Percentiles rank a stretch among this genome's conserved stretches.
phyloP scores from a whole-genome alignment of 2,888 invertebrate species.

The Stenurella melanura region DNA sequence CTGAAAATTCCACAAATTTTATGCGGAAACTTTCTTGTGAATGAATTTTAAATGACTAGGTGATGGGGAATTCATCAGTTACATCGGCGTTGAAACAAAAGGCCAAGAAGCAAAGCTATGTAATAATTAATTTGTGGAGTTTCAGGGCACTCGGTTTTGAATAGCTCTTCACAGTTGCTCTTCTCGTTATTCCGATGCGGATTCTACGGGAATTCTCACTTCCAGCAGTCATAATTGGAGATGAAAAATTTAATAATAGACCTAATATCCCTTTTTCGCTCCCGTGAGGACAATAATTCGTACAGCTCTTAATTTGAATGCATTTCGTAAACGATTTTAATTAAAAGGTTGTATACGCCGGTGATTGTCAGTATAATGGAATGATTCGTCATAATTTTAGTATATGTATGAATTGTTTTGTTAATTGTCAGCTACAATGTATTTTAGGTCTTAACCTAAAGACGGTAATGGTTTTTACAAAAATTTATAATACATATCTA shows the following conservation, averaged over 20 bases:
- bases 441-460: no score
- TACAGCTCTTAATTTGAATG: background rate
- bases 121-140: conserved; percentile 15
- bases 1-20: background rate
- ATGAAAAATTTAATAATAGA: conserved; percentile 15
- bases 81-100: background rate
- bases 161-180: background rate
- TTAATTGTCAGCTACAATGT: no score
- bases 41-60: background rate
- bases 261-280: background rate
- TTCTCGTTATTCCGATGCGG: conserved; percentile 10
- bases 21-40: background rate
- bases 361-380: no score
- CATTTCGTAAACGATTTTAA: background rate
- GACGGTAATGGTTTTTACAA: no score
- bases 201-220: conserved; percentile 1
- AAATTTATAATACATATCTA: no score
- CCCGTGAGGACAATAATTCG: background rate
- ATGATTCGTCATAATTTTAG: no score
- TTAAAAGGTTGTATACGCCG: background rate
- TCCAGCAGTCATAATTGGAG: conserved; percentile 11
- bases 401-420: no score
- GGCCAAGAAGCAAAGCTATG: conserved; percentile 5
- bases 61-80: background rate
- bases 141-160: conserved; percentile 16